Percentiles rank a stretch among this genome's conserved stretches.
phyloP scores from a whole-genome alignment of 2,113 vertebrate species.

The Micronisus gabar region DNA sequence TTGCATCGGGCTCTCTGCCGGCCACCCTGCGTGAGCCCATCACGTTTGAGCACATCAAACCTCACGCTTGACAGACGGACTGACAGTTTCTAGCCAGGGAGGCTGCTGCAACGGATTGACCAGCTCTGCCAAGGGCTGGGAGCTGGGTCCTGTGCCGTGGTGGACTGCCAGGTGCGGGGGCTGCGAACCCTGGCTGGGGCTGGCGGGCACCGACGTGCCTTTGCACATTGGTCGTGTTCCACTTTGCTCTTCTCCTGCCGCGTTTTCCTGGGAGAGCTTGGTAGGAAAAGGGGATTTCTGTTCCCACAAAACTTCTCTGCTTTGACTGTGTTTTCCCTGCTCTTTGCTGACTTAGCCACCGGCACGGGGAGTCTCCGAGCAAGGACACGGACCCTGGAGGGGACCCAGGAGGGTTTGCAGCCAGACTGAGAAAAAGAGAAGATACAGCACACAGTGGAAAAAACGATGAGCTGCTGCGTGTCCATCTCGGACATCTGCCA shows the following conservation, averaged over 20 bases:
- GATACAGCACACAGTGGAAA: not conserved
- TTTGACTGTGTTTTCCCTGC: not conserved
- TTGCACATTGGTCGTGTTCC: not conserved
- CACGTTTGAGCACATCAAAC: not conserved
- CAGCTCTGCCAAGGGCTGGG: not conserved
- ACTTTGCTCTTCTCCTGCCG: not conserved
- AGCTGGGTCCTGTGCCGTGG: not conserved
- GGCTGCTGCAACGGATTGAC: not conserved
- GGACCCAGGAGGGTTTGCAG: not conserved
- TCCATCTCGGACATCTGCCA: not conserved
- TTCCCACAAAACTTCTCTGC: not conserved
- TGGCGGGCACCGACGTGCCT: accelerated
- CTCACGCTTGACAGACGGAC: not conserved
- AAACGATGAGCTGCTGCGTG: accelerated
- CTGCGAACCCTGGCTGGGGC: not conserved
- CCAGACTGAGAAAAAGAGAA: not conserved
- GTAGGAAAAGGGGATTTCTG: not conserved
- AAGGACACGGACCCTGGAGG: not conserved
- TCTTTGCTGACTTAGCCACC: accelerated
- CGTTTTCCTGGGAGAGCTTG: accelerated
- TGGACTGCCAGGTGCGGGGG: not conserved
- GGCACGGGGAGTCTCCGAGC: not conserved
- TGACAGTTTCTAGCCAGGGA: not conserved
- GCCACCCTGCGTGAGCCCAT: accelerated
- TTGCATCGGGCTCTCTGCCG: not conserved